Evolutionary conservation across 2,113 vertebrate species (phyloP), one percentile per base, ranked within the genome.

Genomic region (Hiodon alosoides): DNA sequence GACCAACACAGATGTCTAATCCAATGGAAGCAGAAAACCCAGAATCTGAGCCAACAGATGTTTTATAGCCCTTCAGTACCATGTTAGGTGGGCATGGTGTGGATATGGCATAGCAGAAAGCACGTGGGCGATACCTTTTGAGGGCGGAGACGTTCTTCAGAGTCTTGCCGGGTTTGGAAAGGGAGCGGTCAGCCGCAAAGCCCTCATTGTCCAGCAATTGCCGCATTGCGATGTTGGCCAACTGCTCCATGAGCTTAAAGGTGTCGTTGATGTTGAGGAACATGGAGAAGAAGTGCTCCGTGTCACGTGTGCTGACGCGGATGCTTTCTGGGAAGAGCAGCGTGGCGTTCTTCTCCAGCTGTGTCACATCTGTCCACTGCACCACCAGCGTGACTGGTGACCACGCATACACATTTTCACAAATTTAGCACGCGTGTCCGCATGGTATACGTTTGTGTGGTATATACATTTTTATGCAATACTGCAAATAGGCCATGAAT

Each of bases 201-300:
- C 90, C 91, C 79, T 96, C 93, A 0, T 91, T 97, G 87, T 99
- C 96, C 16, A 99, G 86, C 0, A 99, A 89, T 81, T 97, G 95
- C 46, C 96, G 83, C 96, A 99, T 95, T 11, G 96, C 97, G 14
- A 98, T 93, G 87, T 94, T 98, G 78, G 97, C 97, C 55, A 99
- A 86, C 85, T 98, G 97, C 83, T 98, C 97, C 97, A 98, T 98
- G 65, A 99, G 91, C 81, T 94, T 96, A 88, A 98, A 98, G 2
- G 97, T 98, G 87, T 98, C 97, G 0, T 88, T 90, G 81, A 99
- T 94, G 88, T 95, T 97, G 73, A 99, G 94, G 85, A 99, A 98
- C 96, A 99, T 95, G 80, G 97, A 99, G 89, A 99, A 98, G 87
- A 93, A 97, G 78, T 96, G 93, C 59, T 98, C 93, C 0, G 82